A percentile compares a stretch with the other conserved stretches of the same genome.
Conservation (phyloP, 92 coral and sea anemone species). For the Siderastrea radians region DNA sequence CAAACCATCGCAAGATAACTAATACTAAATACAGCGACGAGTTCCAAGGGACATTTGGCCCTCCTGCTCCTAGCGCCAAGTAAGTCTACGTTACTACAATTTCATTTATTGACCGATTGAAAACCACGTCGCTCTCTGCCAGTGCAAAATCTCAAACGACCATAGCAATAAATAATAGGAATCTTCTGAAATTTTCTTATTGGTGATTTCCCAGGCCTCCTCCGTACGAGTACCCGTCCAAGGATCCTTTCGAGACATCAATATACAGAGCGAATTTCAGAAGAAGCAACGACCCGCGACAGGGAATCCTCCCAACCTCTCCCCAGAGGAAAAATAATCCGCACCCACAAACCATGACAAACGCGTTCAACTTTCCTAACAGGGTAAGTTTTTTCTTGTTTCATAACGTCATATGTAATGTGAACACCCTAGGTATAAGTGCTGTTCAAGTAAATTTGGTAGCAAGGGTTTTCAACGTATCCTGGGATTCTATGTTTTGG, state of each 20-base stretch:
- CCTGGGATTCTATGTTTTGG: too few species aligned
- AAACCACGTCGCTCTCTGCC: not conserved
- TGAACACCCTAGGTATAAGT: not conserved
- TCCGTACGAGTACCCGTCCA: conserved; percentile 79
- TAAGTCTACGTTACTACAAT: conserved; percentile 14
- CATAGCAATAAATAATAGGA: too few species aligned
- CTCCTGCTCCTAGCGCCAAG: conserved; percentile 82
- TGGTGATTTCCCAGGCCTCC: conserved; percentile 64
- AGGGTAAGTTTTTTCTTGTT: conserved; percentile 61
- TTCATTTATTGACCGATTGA: not conserved
- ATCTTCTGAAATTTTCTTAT: too few species aligned
- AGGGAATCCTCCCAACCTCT: conserved; percentile 75
- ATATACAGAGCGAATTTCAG: conserved; percentile 76
- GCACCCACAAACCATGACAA: conserved; percentile 82
- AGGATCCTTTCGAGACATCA: conserved; percentile 74
- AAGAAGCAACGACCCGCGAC: conserved; percentile 57
- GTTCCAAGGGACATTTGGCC: conserved; percentile 67
- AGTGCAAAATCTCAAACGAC: not conserved
- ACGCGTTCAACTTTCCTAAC: conserved; percentile 75
- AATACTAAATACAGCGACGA: conserved; percentile 63
- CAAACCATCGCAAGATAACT: conserved; percentile 58
- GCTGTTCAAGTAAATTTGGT: not conserved
- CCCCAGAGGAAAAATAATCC: conserved; percentile 85
- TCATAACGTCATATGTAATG: not conserved
- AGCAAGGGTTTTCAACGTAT: too few species aligned